These are phyloP conservation scores for Platorchestia sp. DNA, from an alignment of 1,140 invertebrate species.

Conservation along the genomic window DNA sequence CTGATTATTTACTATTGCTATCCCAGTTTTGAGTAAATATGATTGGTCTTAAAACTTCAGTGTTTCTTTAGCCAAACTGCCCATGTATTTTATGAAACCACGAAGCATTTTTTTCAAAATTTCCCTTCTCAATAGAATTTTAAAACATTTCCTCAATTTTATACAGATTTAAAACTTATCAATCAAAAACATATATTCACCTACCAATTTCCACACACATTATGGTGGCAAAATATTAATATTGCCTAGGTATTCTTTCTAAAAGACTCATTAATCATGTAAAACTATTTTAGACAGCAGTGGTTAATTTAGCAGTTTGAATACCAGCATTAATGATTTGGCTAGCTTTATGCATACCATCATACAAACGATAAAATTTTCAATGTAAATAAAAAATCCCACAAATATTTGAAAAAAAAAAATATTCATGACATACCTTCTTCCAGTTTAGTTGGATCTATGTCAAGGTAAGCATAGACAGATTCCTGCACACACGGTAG, in stretches of 20 bases:
- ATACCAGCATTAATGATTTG: no score
- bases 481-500: conserved; percentile 91
- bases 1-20: no score
- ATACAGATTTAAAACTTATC: background rate
- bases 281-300: background rate
- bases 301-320: background rate
- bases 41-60: no score
- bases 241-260: background rate
- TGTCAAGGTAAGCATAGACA: conserved; percentile 88
- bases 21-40: no score
- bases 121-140: no score
- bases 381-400: background rate
- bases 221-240: no score
- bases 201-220: no score
- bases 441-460: conserved; percentile 76
- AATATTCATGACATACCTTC: conserved; percentile 65
- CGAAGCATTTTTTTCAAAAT: no score
- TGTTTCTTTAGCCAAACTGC: no score
- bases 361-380: background rate
- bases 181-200: background rate
- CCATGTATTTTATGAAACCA: no score
- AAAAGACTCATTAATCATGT: background rate
- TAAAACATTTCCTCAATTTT: no score
- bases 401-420: background rate
- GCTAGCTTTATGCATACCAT: background rate